Conservation (phyloP, 1,140 invertebrate genomes). For the Pseudachorutes palmiensis region DNA sequence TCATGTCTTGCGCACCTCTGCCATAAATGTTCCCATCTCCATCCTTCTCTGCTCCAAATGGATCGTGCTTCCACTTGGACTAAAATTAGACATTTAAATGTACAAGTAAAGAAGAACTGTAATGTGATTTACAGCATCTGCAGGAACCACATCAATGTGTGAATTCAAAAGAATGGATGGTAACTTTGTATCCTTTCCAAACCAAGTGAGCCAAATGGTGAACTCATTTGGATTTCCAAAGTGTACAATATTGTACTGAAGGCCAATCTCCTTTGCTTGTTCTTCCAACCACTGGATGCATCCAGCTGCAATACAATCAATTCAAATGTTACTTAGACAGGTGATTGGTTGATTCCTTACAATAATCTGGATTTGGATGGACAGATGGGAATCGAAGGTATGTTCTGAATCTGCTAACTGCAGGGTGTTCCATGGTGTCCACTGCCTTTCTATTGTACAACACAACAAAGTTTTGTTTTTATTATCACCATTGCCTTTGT, state of each 20-base stretch:
- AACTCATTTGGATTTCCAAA: constrained; percentile 57
- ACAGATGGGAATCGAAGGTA: constrained; percentile 72
- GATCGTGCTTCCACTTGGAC: constrained; percentile 70
- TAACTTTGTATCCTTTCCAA: constrained; percentile 59
- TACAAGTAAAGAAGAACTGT: neutral
- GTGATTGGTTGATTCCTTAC: constrained; percentile 46
- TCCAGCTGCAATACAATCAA: constrained; percentile 20
- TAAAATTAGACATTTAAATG: constrained; percentile 34
- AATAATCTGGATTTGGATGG: constrained; percentile 72
- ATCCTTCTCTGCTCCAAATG: constrained; percentile 67
- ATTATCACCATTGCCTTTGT: no score
- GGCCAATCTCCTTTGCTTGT: constrained; percentile 57
- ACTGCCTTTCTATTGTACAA: no score
- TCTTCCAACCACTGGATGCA: constrained; percentile 53
- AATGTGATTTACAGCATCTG: constrained; percentile 45
- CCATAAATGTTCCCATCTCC: constrained; percentile 71
- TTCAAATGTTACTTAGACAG: neutral
- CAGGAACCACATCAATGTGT: constrained; percentile 92
- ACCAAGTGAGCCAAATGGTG: constrained; percentile 71
- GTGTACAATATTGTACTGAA: constrained; percentile 50
- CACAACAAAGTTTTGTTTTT: no score
- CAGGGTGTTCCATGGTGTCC: constrained; percentile 47
- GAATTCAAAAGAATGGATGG: constrained; percentile 76
- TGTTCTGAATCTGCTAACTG: constrained; percentile 65
- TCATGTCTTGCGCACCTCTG: constrained; percentile 75